phyloP scores from a whole-genome alignment of 2,888 invertebrate genomes.

The Adineta ricciae region DNA sequence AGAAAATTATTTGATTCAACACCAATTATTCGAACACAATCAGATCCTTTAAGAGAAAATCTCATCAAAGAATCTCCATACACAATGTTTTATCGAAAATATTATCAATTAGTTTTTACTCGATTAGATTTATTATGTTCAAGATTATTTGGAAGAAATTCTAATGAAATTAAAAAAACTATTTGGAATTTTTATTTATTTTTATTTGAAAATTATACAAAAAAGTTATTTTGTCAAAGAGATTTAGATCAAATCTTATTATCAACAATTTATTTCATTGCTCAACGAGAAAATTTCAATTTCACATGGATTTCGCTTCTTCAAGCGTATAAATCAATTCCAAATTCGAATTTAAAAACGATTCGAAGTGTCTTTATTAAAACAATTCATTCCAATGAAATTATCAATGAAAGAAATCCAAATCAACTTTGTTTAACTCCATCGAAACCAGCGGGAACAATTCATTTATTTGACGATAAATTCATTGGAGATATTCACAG shows the following conservation, averaged over 20 bases:
- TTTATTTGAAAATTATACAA: not conserved
- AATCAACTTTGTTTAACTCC: conserved; percentile 1
- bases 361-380: not conserved
- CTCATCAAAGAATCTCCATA: not conserved
- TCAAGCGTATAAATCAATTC: not conserved
- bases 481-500: not conserved
- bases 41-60: not conserved
- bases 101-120: not conserved
- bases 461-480: not conserved
- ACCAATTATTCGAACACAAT: not conserved
- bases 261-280: not conserved
- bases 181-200: not conserved
- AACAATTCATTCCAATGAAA: not conserved
- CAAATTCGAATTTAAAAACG: not conserved
- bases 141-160: not conserved
- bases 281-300: not conserved
- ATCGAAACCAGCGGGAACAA: conserved; percentile 5
- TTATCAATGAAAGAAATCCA: not conserved
- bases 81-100: not conserved
- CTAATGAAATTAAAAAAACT: not conserved
- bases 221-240: not conserved
- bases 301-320: not conserved
- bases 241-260: conserved; percentile 2
- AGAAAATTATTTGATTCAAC: not conserved
- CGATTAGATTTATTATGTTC: not conserved